These are phyloP conservation scores for Fratercula arctica DNA, from an alignment of 2,797 vertebrate species.

Conservation along the genomic window DNA sequence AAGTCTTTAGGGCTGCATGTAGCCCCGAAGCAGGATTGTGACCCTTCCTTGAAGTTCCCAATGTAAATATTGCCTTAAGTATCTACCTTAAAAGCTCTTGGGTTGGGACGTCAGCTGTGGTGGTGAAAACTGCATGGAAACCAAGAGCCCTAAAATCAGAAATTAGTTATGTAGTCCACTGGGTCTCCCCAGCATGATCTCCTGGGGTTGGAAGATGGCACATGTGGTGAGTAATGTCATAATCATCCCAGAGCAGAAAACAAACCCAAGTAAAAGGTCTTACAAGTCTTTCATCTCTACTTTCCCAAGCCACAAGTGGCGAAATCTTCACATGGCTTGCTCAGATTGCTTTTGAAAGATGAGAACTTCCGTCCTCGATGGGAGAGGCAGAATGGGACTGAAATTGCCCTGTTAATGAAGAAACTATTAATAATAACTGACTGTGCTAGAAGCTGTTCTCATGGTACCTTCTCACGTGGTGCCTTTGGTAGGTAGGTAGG, in stretches of 20 bases:
- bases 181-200: neutral
- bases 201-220: neutral
- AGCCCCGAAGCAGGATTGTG: neutral
- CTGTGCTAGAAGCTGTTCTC: neutral
- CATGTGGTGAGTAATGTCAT: conserved; percentile 7
- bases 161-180: neutral
- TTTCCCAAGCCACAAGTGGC: conserved; percentile 27
- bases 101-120: neutral
- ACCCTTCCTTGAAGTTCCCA: neutral
- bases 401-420: conserved; percentile 23
- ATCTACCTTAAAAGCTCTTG: neutral
- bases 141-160: neutral
- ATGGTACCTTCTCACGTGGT: neutral
- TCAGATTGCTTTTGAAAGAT: conserved; percentile 35
- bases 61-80: neutral
- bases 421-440: conserved; percentile 15
- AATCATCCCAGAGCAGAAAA: conserved; percentile 9
- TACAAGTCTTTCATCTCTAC: conserved; percentile 42
- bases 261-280: conserved; percentile 15
- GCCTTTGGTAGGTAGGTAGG: neutral
- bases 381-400: conserved; percentile 17
- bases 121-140: neutral
- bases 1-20: rapidly evolving
- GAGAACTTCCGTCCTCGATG: neutral
- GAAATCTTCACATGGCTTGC: neutral